Conservation (phyloP, 2,888 invertebrate species). For the Sacculina carcini region DNA sequence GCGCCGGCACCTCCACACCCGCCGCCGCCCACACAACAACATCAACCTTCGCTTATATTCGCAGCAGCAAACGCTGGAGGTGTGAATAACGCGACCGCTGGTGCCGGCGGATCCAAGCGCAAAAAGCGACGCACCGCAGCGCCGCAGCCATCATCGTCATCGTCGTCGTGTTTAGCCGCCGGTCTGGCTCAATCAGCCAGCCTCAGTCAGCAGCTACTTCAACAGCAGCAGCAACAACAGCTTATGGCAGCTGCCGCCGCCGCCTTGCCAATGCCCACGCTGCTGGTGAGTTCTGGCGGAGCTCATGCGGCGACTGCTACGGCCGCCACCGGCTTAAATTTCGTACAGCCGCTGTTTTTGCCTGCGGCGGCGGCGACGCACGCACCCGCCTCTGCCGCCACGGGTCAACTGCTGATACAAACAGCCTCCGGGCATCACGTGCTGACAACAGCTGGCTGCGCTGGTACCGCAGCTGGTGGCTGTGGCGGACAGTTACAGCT, state of each 20-base stretch:
- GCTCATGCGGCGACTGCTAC: conserved; percentile 25
- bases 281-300: conserved; percentile 25
- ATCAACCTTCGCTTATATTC: no score
- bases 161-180: no score
- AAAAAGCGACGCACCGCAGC: no score
- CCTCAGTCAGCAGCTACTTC: conserved; percentile 6
- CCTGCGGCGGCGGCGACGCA: no score
- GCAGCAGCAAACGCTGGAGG: no score
- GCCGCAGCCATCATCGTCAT: no score
- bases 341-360: conserved; percentile 46
- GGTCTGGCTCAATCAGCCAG: no score
- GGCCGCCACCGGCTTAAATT: conserved; percentile 27
- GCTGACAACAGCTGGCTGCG: conserved; percentile 25
- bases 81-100: no score
- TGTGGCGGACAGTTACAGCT: not conserved
- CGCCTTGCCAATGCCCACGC: conserved; percentile 25
- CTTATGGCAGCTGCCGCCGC: conserved; percentile 18
- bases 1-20: conserved; percentile 1
- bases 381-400: no score
- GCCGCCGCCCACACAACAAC: not conserved
- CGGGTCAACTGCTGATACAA: conserved; percentile 37
- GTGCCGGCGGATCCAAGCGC: no score
- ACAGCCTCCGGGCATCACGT: conserved; percentile 32
- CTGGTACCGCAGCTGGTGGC: not conserved
- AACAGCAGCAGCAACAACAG: conserved; percentile 10